Percentiles rank a stretch among this genome's conserved stretches.
Conservation (phyloP, 2,888 invertebrate species). For the Mesodorylaimus sp. region DNA sequence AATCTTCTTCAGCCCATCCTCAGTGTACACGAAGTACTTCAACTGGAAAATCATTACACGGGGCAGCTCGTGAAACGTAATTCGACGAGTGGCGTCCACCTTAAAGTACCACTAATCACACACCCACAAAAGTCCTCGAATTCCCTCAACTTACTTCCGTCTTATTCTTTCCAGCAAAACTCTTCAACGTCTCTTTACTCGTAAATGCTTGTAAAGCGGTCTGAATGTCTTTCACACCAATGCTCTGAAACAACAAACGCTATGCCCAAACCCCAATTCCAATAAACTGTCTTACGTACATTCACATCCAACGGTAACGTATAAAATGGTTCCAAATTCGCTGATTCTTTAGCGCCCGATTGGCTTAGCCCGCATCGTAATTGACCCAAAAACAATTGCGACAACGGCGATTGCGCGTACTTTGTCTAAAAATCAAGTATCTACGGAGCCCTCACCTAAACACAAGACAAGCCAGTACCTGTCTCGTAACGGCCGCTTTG, state of each 20-base stretch:
- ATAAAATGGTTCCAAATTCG: conserved; percentile 85
- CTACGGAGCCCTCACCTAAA: neutral
- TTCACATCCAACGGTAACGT: conserved; percentile 79
- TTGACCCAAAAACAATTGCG: conserved; percentile 79
- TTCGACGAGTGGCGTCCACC: conserved; percentile 63
- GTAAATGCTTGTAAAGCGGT: neutral
- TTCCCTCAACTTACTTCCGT: neutral
- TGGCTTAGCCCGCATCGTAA: conserved; percentile 57
- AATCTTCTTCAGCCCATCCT: conserved; percentile 67
- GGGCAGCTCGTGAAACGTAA: conserved; percentile 27
- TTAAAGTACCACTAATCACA: conserved; percentile 13
- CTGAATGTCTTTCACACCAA: neutral
- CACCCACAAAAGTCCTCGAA: neutral
- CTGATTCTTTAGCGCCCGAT: conserved; percentile 55
- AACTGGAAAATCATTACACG: conserved; percentile 12
- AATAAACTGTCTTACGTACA: too few relatives aligned
- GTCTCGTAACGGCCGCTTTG: conserved; percentile 27
- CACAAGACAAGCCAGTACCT: conserved; percentile 18
- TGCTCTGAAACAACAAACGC: neutral
- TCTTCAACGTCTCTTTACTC: neutral
- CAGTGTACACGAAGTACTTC: conserved; percentile 11
- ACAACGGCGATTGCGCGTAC: conserved; percentile 63
- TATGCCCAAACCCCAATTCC: too few relatives aligned
- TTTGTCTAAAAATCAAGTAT: conserved; percentile 45
- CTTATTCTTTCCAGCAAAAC: neutral